Percentiles rank a stretch among this genome's conserved stretches.
These are phyloP conservation scores for Aleiodes sp. DNA, from an alignment of 1,140 invertebrate genomes.

Conservation along the genomic window DNA sequence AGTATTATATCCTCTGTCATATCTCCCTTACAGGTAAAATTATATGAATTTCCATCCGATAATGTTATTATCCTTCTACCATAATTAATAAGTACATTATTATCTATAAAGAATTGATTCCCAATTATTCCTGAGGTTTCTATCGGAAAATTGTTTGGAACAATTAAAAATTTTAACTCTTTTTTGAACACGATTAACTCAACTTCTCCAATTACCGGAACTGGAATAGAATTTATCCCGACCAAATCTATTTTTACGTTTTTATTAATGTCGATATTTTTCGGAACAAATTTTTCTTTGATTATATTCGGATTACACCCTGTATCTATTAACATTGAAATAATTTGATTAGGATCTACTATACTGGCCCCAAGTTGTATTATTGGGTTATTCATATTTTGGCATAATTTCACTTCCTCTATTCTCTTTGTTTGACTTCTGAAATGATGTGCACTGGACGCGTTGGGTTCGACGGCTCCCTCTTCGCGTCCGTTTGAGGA, in stretches of 20 bases:
- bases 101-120: neutral
- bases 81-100: neutral
- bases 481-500: no score
- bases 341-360: no score
- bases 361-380: no score
- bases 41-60: neutral
- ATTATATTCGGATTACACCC: neutral
- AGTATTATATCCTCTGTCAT: neutral
- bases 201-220: neutral
- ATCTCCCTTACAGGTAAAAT: neutral
- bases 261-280: no score
- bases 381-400: no score
- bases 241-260: neutral
- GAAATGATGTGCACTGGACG: no score
- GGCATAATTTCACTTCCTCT: no score
- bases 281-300: neutral
- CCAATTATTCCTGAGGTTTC: neutral
- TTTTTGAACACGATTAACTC: neutral
- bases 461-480: no score
- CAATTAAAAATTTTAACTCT: neutral
- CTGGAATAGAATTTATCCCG: neutral
- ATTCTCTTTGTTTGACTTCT: neutral
- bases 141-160: neutral
- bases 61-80: neutral
- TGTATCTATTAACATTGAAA: no score